A percentile compares a stretch with the other conserved stretches of the same genome.
phyloP scores from a whole-genome alignment of 2,797 vertebrate genomes.

The Pseudocheirus occidentalis region DNA sequence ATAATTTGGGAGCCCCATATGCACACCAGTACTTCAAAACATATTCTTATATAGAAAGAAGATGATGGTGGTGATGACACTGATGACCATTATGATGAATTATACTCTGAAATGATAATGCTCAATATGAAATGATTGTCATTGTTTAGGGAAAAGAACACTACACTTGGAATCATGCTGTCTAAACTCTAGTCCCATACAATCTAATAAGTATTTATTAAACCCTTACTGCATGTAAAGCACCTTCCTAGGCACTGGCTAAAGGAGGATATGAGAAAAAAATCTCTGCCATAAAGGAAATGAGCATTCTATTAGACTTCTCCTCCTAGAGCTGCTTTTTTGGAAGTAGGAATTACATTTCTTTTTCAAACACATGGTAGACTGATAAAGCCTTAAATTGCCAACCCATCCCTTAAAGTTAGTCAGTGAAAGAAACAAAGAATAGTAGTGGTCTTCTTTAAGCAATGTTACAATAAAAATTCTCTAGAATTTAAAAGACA shows the following conservation, averaged over 20 bases:
- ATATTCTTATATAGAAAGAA: constrained; percentile 2
- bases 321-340: background rate
- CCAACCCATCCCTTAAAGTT: background rate
- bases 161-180: background rate
- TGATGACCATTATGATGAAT: background rate
- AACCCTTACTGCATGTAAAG: background rate
- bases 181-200: background rate
- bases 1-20: background rate
- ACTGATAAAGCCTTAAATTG: background rate
- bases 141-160: background rate
- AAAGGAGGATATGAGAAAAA: background rate
- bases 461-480: background rate
- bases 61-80: background rate
- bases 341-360: background rate
- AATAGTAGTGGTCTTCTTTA: background rate
- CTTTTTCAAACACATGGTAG: background rate
- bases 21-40: background rate
- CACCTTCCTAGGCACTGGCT: background rate
- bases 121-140: background rate
- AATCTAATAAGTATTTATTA: background rate
- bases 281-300: background rate
- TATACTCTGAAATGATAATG: background rate
- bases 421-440: background rate
- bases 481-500: background rate
- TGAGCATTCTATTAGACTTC: background rate